These are phyloP conservation scores for Rhyzopertha dominica DNA, from an alignment of 1,140 invertebrate genomes.

Conservation along the genomic window DNA sequence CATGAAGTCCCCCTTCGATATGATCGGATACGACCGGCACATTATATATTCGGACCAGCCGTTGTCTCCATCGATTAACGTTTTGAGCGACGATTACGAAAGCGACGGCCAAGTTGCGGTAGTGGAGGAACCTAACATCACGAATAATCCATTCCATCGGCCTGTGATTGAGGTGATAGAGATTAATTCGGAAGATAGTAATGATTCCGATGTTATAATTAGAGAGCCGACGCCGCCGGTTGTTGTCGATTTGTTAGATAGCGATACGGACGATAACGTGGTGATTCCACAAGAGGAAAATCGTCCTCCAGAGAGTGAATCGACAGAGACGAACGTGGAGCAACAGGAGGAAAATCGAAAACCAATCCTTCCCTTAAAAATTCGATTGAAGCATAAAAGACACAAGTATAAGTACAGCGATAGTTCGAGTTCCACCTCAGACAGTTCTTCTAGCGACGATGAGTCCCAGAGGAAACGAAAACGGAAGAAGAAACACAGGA, in stretches of 20 bases:
- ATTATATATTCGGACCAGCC: conserved; percentile 42
- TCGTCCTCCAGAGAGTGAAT: background rate
- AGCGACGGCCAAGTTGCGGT: conserved; percentile 20
- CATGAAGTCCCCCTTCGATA: conserved; percentile 77
- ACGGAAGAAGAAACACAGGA: conserved; percentile 1
- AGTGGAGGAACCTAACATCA: conserved; percentile 13
- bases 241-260: conserved; percentile 30
- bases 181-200: conserved; percentile 28
- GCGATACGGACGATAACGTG: conserved; percentile 32
- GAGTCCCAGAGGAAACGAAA: conserved; percentile 5
- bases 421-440: conserved; percentile 14
- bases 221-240: conserved; percentile 28
- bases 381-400: conserved; percentile 30
- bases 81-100: conserved; percentile 16
- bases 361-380: conserved; percentile 32
- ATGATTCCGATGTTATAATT: conserved; percentile 39
- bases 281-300: conserved; percentile 14
- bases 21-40: conserved; percentile 67
- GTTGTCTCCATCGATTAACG: conserved; percentile 10
- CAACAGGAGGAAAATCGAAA: conserved; percentile 8
- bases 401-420: conserved; percentile 15
- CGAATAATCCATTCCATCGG: conserved; percentile 19
- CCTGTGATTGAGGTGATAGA: conserved; percentile 23
- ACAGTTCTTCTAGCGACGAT: conserved; percentile 1
- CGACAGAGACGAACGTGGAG: background rate